Percentiles rank a stretch among this genome's conserved stretches.
These are phyloP conservation scores for Epinephelus fuscoguttatus DNA, from an alignment of 2,113 vertebrate species.

Conservation along the genomic window DNA sequence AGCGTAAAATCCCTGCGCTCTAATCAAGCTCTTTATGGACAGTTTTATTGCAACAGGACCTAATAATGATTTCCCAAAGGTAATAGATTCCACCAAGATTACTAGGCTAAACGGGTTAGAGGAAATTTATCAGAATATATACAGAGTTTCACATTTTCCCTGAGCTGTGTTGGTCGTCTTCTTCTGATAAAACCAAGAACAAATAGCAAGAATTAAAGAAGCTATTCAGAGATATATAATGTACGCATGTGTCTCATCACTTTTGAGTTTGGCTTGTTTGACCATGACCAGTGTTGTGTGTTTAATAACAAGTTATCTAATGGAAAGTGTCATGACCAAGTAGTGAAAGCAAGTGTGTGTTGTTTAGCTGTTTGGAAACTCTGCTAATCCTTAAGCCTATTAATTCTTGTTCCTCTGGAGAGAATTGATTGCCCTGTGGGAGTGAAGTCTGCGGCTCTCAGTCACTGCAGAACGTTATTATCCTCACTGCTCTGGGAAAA, in stretches of 20 bases:
- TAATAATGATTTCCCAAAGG: conserved; percentile 31
- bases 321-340: conserved; percentile 15
- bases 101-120: conserved; percentile 27
- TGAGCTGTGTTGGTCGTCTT: not conserved
- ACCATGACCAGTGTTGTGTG: not conserved
- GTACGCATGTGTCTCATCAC: not conserved
- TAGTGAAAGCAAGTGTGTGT: not conserved
- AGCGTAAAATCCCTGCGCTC: not conserved
- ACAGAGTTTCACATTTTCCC: not conserved
- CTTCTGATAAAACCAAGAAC: not conserved
- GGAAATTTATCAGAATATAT: conserved; percentile 13
- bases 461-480: conserved; percentile 41
- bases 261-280: not conserved
- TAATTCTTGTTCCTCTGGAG: conserved; percentile 43
- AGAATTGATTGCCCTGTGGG: conserved; percentile 27
- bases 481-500: conserved; percentile 38
- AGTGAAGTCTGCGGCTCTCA: conserved; percentile 35
- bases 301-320: conserved; percentile 11
- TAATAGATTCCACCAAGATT: conserved; percentile 19
- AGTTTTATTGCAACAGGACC: conserved; percentile 25
- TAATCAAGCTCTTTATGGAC: conserved; percentile 20
- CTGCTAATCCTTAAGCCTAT: conserved; percentile 52
- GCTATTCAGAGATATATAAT: not conserved
- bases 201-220: not conserved
- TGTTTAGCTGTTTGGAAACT: conserved; percentile 47